Percentiles rank a stretch among this genome's conserved stretches.
Conservation (phyloP, 2,113 vertebrate genomes). For the Saccopteryx bilineata region DNA sequence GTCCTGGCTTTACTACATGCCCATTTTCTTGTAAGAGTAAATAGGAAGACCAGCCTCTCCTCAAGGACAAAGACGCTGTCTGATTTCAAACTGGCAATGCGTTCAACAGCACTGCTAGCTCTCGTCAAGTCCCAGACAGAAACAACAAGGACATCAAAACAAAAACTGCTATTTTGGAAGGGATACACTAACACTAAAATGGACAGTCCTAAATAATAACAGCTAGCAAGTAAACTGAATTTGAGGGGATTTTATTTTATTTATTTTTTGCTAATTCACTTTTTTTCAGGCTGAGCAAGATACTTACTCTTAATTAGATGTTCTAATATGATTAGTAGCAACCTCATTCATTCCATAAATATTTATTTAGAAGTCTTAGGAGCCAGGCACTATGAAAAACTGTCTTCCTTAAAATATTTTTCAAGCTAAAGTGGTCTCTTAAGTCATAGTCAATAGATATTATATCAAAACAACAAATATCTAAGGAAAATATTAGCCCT, state of each 20-base stretch:
- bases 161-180: background rate
- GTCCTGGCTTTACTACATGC: background rate
- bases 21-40: background rate
- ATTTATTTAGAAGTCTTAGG: background rate
- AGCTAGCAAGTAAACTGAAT: background rate
- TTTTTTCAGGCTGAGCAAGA: background rate
- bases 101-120: background rate
- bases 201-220: background rate
- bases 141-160: background rate
- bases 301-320: background rate
- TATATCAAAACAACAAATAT: background rate
- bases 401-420: constrained; percentile 43
- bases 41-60: background rate
- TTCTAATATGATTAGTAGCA: background rate
- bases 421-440: background rate
- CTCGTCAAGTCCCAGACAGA: background rate
- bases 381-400: constrained; percentile 1
- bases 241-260: background rate
- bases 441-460: background rate
- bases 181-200: background rate
- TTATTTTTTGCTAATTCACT: background rate
- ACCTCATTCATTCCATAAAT: background rate
- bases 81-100: background rate
- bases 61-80: background rate
- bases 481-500: constrained; percentile 30